Conservation (phyloP, 2,797 vertebrate species). For the Intellagama lesueurii region DNA sequence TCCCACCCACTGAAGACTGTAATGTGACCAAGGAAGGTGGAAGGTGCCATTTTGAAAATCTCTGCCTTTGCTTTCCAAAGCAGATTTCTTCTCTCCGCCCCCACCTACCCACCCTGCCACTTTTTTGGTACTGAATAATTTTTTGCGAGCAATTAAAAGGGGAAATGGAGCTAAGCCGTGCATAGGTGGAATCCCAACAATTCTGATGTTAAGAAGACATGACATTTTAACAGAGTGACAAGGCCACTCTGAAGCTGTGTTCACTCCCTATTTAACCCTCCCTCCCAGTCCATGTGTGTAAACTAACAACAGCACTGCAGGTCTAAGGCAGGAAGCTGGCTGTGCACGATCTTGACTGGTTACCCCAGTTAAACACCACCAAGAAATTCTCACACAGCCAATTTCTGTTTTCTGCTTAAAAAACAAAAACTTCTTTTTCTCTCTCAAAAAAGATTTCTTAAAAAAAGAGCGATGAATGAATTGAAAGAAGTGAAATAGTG, state of each 20-base stretch:
- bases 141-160: neutral
- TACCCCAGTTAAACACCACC: neutral
- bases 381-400: no score
- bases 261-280: neutral
- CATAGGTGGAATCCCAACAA: neutral
- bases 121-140: neutral
- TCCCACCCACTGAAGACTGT: fast-evolving
- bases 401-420: neutral
- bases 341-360: neutral
- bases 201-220: neutral
- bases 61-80: neutral
- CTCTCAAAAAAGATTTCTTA: neutral
- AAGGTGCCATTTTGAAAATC: neutral
- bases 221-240: neutral
- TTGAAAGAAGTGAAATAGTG: neutral
- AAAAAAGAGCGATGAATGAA: neutral
- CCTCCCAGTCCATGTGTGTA: neutral
- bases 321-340: neutral
- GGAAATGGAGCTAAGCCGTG: neutral
- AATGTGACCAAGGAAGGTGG: neutral
- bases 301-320: neutral
- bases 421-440: neutral
- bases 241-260: neutral
- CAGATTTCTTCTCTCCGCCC: neutral
- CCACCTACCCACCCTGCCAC: no score